These are phyloP conservation scores for Lacerta viridis DNA, from an alignment of 2,797 vertebrate genomes.

Conservation along the genomic window DNA sequence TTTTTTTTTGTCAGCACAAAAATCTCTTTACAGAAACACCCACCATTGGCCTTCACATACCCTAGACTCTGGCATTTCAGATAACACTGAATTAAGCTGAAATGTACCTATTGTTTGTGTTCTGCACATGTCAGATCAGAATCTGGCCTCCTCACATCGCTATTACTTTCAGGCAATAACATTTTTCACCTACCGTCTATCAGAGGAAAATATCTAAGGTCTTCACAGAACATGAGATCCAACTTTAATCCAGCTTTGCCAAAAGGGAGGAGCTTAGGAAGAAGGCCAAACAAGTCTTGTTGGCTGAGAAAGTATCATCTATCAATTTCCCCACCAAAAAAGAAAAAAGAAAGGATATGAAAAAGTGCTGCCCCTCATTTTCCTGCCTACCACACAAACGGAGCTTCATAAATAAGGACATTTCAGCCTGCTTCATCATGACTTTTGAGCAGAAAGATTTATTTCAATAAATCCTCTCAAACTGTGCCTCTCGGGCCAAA, in stretches of 20 bases:
- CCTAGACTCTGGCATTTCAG: conserved; percentile 40
- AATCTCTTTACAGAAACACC: too few species aligned
- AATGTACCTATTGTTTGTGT: conserved; percentile 34
- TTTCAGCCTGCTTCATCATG: conserved; percentile 8
- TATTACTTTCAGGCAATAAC: conserved; percentile 42
- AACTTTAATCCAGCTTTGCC: conserved; percentile 36
- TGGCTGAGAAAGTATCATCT: conserved; percentile 35
- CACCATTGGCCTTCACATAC: neutral
- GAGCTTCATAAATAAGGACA: conserved; percentile 19
- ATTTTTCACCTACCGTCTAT: conserved; percentile 54
- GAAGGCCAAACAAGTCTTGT: conserved; percentile 14
- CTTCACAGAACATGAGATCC: conserved; percentile 56
- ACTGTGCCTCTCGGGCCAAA: conserved; percentile 61
- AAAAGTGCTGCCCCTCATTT: neutral
- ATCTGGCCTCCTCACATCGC: conserved; percentile 46
- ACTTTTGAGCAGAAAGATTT: conserved; percentile 64
- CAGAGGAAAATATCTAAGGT: conserved; percentile 66
- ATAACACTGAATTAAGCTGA: conserved; percentile 57
- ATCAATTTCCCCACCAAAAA: conserved; percentile 22
- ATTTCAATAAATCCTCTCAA: conserved; percentile 49
- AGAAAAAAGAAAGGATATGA: neutral
- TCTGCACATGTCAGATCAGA: conserved; percentile 37
- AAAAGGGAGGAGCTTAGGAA: neutral
- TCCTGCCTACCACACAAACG: conserved; percentile 28
- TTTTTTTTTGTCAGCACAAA: neutral